Base-by-base conservation (phyloP, 35 echinoderm and acorn worm species). In the Lytechinus variegatus region DNA sequence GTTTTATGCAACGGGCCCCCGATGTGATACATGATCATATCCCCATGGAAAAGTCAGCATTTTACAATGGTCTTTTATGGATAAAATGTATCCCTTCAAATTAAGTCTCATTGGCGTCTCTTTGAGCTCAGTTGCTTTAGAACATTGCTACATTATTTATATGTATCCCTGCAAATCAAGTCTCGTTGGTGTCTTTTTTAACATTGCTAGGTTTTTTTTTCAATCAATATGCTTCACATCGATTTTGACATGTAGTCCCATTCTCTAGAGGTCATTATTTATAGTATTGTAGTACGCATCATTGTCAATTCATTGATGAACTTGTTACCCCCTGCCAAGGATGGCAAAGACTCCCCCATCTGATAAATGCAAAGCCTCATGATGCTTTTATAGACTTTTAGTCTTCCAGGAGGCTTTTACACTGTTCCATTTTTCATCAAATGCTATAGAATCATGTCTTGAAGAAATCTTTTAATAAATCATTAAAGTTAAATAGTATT, bases 321-420 rank as follows among this genome's bases (percentile, higher is more conserved):
- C 66, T 79, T 79, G 66, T 11, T 79, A 79, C 66, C 66, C 66
- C 66, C 66, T 79, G 66, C 66, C n/a, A 79, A 79, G 66, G 66
- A 24, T 16, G 66, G 66, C 66, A 4, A 79, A 19, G 5, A 79
- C 19, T 79, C 66, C 66, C 33, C 56, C 66, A n/a, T 79, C 66
- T 79, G 66, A 79, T 79, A 79, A 79, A 24, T 24, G n/a, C 66
- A 79, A 79, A 19, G 19, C 66, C 66, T 24, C 66, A 7, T 19
- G n/a, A 79, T 24, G n/a, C 66, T 79, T 79, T 3, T 72, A 21
- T 72, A 72, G 61, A 21, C 61, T 72, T 24, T 24, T 7, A 79
- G 66, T 1, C 66, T 7, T 79, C 66, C 66, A 7, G 66, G 66
- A 24, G 66, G 19, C 66, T 79, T 79, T 79, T 24, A 79, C 66